phyloP scores from a whole-genome alignment of 2,888 invertebrate species.

The Trisateles emortualis region DNA sequence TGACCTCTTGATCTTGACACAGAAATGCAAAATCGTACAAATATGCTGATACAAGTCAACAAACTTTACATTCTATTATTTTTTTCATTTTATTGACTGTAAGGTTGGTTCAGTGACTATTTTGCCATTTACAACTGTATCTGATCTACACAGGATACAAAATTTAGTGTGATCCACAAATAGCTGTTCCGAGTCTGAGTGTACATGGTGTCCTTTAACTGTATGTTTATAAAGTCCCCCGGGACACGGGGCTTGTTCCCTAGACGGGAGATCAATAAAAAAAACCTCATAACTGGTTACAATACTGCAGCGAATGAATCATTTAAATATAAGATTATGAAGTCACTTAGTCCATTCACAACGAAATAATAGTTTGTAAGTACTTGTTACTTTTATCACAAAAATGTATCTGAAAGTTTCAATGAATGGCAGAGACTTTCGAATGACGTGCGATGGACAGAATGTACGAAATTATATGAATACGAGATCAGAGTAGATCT shows the following conservation, averaged over 20 bases:
- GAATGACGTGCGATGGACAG: slow-evolving; percentile 28
- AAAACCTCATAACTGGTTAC: neutral
- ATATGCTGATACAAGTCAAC: neutral
- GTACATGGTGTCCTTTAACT: no score
- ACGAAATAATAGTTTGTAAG: slow-evolving; percentile 22
- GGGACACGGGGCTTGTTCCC: no score
- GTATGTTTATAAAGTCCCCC: no score
- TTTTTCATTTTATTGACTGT: no score
- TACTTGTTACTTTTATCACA: slow-evolving; percentile 37
- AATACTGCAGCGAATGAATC: neutral
- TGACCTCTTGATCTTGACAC: no score
- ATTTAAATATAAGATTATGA: slow-evolving; percentile 1
- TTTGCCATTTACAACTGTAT: no score
- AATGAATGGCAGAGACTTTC: slow-evolving; percentile 35
- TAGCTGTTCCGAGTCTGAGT: no score
- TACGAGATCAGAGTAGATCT: slow-evolving; percentile 11
- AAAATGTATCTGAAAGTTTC: slow-evolving; percentile 33
- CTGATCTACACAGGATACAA: no score
- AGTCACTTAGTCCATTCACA: slow-evolving; percentile 15
- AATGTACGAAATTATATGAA: slow-evolving; percentile 16
- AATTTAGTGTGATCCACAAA: no score
- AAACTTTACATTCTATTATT: no score
- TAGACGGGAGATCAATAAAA: no score
- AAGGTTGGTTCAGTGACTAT: no score
- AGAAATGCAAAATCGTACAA: neutral